Percentiles rank a stretch among this genome's conserved stretches.
These are phyloP conservation scores for Chitala chitala DNA, from an alignment of 2,113 vertebrate species.

Conservation along the genomic window DNA sequence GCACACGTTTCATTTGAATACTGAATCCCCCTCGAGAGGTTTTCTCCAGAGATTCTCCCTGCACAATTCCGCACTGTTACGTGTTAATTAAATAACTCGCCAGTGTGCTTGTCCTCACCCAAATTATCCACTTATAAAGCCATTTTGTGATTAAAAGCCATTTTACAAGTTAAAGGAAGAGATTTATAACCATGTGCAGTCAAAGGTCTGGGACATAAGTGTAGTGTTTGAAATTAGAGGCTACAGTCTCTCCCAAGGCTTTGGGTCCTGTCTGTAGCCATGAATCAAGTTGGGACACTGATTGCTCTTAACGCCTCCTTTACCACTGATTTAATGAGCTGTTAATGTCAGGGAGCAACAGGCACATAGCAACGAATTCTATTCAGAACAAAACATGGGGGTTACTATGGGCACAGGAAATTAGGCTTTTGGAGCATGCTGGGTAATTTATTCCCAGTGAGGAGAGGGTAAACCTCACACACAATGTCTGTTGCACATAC, in stretches of 20 bases:
- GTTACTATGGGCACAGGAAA: slow-evolving; percentile 39
- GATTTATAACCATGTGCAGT: background rate
- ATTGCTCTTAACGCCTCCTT: slow-evolving; percentile 25
- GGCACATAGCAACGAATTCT: slow-evolving; percentile 34
- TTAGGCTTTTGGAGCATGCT: slow-evolving; percentile 24
- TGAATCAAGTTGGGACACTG: slow-evolving; percentile 4
- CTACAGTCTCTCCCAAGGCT: background rate
- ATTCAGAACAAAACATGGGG: slow-evolving; percentile 31
- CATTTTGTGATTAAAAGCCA: background rate
- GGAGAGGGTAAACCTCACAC: background rate
- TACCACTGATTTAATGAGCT: slow-evolving; percentile 30
- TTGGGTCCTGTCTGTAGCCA: background rate
- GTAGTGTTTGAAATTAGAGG: background rate
- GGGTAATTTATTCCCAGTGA: slow-evolving; percentile 29
- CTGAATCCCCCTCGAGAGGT: too few species aligned
- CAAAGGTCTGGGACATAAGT: background rate
- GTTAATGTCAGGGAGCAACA: slow-evolving; percentile 24
- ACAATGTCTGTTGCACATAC: background rate
- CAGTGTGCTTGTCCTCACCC: background rate
- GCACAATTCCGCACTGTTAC: background rate
- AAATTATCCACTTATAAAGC: slow-evolving; percentile 5
- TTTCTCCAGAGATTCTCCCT: background rate
- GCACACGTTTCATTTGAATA: too few species aligned
- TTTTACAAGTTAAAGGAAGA: background rate
- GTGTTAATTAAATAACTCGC: background rate